Evolutionary conservation across 2,113 vertebrate species (phyloP).

Genomic region (Hiodon alosoides): DNA sequence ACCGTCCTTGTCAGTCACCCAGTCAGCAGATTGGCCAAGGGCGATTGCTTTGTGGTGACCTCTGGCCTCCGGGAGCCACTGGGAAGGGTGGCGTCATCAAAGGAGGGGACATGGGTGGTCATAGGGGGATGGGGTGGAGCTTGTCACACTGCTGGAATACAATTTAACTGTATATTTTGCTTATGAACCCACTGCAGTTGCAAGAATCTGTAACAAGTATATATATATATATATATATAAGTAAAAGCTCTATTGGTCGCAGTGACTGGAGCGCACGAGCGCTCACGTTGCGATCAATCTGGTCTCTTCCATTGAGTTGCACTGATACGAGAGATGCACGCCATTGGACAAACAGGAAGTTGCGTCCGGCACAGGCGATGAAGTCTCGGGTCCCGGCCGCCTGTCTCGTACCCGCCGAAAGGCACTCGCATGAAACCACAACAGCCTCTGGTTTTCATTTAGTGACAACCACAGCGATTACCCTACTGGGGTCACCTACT

Average conservation of each 20-base stretch:
- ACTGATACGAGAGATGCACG: too few species aligned
- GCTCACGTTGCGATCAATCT: too few species aligned
- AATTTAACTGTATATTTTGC: too few species aligned
- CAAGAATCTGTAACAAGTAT: not conserved
- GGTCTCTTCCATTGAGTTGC: too few species aligned
- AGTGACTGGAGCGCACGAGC: too few species aligned
- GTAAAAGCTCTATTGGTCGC: not conserved
- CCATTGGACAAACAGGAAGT: too few species aligned
- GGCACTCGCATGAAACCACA: not conserved
- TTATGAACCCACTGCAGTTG: too few species aligned
- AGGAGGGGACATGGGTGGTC: slow-evolving; percentile 6
- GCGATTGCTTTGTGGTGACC: slow-evolving; percentile 13
- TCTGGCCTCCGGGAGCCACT: slow-evolving; percentile 28
- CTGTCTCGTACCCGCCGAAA: not conserved
- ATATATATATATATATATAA: not conserved
- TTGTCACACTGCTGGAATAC: not conserved
- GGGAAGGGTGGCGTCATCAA: slow-evolving; percentile 16
- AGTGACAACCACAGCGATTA: slow-evolving; percentile 1
- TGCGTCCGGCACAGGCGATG: too few species aligned
- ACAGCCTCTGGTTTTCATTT: not conserved
- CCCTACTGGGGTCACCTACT: not conserved
- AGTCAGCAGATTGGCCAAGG: slow-evolving; percentile 14
- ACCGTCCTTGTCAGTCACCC: slow-evolving; percentile 14
- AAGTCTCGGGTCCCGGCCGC: too few species aligned
- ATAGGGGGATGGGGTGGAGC: not conserved